These are phyloP conservation scores for Aurelia coerulea DNA, from an alignment of 30 jellyfish, hydroid and myxozoan genomes.

Conservation along the genomic window DNA sequence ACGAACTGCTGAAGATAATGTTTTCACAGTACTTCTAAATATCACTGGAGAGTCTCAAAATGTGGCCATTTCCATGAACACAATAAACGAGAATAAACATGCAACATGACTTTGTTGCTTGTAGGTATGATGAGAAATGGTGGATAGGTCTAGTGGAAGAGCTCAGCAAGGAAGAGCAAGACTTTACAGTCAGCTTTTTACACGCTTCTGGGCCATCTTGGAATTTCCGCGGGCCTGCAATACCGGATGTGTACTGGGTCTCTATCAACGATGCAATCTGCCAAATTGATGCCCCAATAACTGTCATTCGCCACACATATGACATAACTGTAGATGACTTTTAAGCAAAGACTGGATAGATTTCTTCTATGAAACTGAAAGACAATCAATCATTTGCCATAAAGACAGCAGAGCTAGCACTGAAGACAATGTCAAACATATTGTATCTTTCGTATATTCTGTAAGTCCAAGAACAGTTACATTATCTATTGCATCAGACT, in stretches of 20 bases:
- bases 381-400: too few species aligned
- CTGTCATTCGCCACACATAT: slow-evolving; percentile 24
- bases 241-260: slow-evolving; percentile 44
- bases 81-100: too few species aligned
- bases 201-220: slow-evolving; percentile 59
- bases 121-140: slow-evolving; percentile 23
- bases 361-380: too few species aligned
- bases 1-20: slow-evolving; percentile 7
- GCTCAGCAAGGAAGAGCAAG: slow-evolving; percentile 34
- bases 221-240: slow-evolving; percentile 50
- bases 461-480: too few species aligned
- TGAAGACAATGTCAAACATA: too few species aligned
- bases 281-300: slow-evolving; percentile 6
- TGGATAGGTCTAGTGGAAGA: slow-evolving; percentile 40
- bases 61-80: too few species aligned
- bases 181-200: slow-evolving; percentile 43
- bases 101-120: slow-evolving; percentile 1
- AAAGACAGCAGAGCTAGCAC: too few species aligned
- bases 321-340: slow-evolving; percentile 3
- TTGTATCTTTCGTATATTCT: too few species aligned
- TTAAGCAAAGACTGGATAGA: background rate
- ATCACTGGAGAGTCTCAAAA: too few species aligned
- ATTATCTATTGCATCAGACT: too few species aligned
- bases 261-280: slow-evolving; percentile 23
- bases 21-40: background rate